Evolutionary conservation across 2,113 vertebrate genomes (phyloP).

Genomic region (Poeciliopsis occidentalis): DNA sequence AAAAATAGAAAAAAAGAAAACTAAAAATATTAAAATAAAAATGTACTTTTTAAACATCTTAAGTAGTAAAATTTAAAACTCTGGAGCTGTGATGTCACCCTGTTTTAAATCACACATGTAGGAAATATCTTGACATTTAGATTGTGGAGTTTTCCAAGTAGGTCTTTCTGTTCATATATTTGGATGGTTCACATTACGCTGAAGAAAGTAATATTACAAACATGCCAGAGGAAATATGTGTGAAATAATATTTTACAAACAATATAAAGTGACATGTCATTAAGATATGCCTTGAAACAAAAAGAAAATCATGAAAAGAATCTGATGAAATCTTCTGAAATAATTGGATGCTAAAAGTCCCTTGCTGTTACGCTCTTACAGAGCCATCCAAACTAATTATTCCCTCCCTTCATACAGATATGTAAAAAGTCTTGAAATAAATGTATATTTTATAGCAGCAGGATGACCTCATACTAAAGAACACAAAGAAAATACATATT

Average conservation of each 20-base stretch:
- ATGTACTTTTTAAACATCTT: neutral
- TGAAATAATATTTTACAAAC: neutral
- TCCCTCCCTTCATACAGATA: neutral
- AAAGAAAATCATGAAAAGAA: neutral
- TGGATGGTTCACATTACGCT: neutral
- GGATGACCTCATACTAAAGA: neutral
- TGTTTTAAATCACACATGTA: neutral
- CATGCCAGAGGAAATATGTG: neutral
- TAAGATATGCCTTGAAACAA: neutral
- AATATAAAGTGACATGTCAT: neutral
- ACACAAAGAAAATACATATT: neutral
- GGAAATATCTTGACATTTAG: neutral
- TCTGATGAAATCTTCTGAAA: slow-evolving; percentile 1
- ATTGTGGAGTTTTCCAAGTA: neutral
- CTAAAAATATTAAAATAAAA: neutral
- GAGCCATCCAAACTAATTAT: neutral
- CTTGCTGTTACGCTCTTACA: neutral
- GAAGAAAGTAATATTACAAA: neutral
- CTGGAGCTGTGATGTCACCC: neutral
- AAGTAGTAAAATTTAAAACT: neutral
- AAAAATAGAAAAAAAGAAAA: neutral
- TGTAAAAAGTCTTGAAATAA: neutral
- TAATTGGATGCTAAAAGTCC: neutral
- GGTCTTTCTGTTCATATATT: neutral
- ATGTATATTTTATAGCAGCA: neutral